Percentiles rank a stretch among this genome's conserved stretches.
phyloP scores from a whole-genome alignment of 2,888 invertebrate species.

The Heteromyza rotundicornis region DNA sequence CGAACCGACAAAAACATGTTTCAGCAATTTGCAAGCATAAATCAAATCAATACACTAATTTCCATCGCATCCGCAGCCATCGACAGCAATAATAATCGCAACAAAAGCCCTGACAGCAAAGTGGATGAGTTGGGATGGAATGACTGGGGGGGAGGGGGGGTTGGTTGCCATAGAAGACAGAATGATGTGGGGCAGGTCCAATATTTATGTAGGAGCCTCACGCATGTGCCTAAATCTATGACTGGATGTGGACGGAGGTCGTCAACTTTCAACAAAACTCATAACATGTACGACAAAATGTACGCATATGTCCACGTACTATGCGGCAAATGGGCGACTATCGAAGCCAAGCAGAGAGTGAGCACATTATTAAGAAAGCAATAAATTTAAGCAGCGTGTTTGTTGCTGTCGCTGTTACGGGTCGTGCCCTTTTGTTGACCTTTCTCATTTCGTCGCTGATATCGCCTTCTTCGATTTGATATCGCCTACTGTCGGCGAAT shows the following conservation, averaged over 20 bases:
- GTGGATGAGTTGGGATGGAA: too few relatives aligned
- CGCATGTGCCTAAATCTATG: too few relatives aligned
- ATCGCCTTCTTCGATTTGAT: background rate
- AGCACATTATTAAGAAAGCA: background rate
- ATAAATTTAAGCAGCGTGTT: background rate
- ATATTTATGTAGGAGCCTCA: too few relatives aligned
- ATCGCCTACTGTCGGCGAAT: background rate
- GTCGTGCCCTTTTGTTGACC: constrained; percentile 18
- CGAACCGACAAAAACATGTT: constrained; percentile 1
- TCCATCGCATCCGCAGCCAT: background rate
- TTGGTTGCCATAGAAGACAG: too few relatives aligned
- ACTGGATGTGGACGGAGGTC: too few relatives aligned
- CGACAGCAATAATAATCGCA: background rate
- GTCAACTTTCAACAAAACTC: too few relatives aligned
- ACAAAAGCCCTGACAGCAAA: too few relatives aligned
- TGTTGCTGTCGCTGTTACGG: background rate
- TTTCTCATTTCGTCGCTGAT: constrained; percentile 1
- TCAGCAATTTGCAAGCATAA: background rate
- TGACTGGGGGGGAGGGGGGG: too few relatives aligned
- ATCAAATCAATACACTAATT: constrained; percentile 1
- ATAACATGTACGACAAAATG: background rate
- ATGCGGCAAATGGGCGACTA: background rate
- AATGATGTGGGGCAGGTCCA: too few relatives aligned
- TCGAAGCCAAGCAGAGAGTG: background rate
- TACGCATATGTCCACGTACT: background rate